Conservation (phyloP, 2,797 vertebrate genomes). For the Sciurus vulgaris region DNA sequence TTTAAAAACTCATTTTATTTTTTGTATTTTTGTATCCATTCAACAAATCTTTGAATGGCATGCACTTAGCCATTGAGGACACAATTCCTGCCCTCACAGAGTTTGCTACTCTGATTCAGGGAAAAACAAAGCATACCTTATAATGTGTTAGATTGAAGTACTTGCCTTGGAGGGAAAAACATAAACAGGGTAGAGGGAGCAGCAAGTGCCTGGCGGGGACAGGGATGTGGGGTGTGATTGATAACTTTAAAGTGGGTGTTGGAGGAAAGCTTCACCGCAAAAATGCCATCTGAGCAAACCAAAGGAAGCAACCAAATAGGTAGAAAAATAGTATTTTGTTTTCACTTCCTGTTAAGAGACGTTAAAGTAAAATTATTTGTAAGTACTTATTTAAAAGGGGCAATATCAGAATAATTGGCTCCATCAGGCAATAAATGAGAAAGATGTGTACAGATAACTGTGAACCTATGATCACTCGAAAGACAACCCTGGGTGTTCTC, state of each 20-base stretch:
- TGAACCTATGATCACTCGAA: background rate
- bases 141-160: background rate
- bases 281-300: background rate
- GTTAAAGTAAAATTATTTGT: background rate
- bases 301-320: background rate
- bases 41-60: background rate
- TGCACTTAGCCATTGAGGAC: background rate
- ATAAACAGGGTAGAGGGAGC: background rate
- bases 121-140: background rate
- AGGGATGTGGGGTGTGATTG: background rate
- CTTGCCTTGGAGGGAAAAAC: background rate
- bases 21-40: background rate
- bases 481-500: background rate
- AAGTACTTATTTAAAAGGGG: constrained; percentile 11
- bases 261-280: background rate
- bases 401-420: background rate
- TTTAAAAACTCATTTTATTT: background rate
- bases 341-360: background rate
- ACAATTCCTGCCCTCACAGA: background rate
- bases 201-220: too few species aligned
- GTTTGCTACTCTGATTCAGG: background rate
- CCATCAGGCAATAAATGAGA: background rate
- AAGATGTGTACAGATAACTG: fast-evolving
- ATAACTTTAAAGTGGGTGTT: background rate
- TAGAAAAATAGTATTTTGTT: background rate